Evolutionary conservation across 2,797 vertebrate genomes (phyloP).

Genomic region (Enteromius unitaeniatus): DNA sequence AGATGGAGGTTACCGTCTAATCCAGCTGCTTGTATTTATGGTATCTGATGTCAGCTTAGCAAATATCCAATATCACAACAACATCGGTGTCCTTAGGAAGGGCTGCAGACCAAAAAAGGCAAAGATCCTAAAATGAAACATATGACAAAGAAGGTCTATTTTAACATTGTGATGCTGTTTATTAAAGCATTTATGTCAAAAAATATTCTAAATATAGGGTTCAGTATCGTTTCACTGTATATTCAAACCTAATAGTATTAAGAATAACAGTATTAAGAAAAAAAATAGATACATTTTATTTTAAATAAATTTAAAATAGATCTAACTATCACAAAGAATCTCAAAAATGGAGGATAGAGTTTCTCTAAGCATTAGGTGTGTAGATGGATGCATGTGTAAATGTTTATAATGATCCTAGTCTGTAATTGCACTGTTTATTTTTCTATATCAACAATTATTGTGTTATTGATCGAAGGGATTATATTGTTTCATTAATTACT

Average conservation of each 20-base stretch:
- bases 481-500: not conserved
- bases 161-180: not conserved
- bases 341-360: not conserved
- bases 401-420: not conserved
- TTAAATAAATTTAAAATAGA: too few relatives aligned
- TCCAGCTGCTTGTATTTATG: constrained; percentile 64
- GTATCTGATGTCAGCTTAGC: constrained; percentile 58
- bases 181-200: not conserved
- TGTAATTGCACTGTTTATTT: not conserved
- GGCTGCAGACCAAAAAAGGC: not conserved
- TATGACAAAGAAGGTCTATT: not conserved
- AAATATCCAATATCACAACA: constrained; percentile 45
- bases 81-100: not conserved
- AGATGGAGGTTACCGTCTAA: constrained; percentile 44
- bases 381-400: too few relatives aligned
- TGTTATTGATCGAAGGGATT: not conserved
- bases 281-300: too few relatives aligned
- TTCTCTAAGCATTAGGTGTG: not conserved
- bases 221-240: not conserved
- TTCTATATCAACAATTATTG: not conserved
- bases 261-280: not conserved
- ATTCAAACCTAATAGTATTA: not conserved
- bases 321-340: too few relatives aligned
- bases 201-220: not conserved
- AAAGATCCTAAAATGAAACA: not conserved